A percentile compares a stretch with the other conserved stretches of the same genome.
Evolutionary conservation across 1,140 invertebrate genomes (phyloP).

Genomic region (Choristoneura fumiferana): DNA sequence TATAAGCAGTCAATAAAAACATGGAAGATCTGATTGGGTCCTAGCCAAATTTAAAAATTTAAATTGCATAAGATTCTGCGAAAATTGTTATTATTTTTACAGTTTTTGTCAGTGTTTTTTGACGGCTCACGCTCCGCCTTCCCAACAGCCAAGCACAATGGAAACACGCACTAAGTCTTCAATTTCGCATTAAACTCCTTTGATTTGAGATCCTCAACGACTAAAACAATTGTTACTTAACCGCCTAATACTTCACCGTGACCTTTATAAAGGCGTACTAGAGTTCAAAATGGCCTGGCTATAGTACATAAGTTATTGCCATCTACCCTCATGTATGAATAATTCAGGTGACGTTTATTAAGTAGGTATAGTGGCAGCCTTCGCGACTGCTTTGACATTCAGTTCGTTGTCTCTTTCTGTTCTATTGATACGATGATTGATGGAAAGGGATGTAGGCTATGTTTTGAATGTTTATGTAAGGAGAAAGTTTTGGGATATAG

Average conservation of each 20-base stretch:
- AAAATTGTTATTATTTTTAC: no score
- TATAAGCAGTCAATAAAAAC: no score
- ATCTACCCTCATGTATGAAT: constrained; percentile 71
- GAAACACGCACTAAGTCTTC: constrained; percentile 3
- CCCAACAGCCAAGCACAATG: neutral
- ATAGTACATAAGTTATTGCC: constrained; percentile 60
- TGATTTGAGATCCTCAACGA: constrained; percentile 5
- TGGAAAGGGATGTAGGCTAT: neutral
- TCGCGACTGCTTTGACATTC: constrained; percentile 38
- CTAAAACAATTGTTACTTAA: constrained; percentile 16
- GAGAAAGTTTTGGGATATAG: no score
- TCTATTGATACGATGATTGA: constrained; percentile 2
- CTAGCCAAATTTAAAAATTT: no score
- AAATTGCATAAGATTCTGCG: no score
- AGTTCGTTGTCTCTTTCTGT: constrained; percentile 29
- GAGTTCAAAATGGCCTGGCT: neutral
- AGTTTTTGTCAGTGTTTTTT: no score
- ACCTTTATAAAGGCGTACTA: neutral
- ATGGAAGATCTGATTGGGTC: no score
- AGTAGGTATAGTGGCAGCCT: constrained; percentile 42
- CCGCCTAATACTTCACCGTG: neutral
- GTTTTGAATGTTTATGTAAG: neutral
- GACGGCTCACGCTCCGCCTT: no score
- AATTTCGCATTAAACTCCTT: constrained; percentile 7
- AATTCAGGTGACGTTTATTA: constrained; percentile 73